Evolutionary conservation across 2,797 vertebrate genomes (phyloP).

Genomic region (Channallabes apus): DNA sequence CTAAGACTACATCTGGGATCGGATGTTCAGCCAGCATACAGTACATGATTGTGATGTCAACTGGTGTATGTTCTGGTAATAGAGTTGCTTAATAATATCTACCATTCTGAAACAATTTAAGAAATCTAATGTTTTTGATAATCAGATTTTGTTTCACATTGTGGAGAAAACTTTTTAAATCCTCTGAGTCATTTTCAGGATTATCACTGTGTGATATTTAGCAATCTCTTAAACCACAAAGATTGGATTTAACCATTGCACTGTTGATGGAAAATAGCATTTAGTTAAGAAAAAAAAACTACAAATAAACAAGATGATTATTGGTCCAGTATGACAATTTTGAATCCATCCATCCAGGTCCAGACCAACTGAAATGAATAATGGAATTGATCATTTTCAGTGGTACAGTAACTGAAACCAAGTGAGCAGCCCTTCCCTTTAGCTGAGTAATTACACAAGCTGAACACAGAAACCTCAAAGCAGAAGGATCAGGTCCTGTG

Average conservation of each 20-base stretch:
- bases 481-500: conserved; percentile 33
- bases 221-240: not conserved
- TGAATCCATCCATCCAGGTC: not conserved
- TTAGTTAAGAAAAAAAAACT: too few relatives aligned
- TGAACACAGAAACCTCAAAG: conserved; percentile 15
- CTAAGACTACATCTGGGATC: not conserved
- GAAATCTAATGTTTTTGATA: not conserved
- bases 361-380: not conserved
- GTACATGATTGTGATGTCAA: not conserved
- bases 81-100: not conserved
- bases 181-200: not conserved
- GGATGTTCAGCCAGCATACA: not conserved
- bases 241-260: not conserved
- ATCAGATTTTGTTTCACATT: not conserved
- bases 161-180: not conserved
- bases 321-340: not conserved
- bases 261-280: not conserved
- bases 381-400: not conserved
- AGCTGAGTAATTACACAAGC: conserved; percentile 15
- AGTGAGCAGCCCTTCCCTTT: not conserved
- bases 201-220: not conserved
- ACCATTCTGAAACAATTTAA: not conserved
- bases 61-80: not conserved
- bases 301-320: not conserved
- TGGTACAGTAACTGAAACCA: conserved; percentile 3